Evolutionary conservation across 2,888 invertebrate species (phyloP), one percentile per base, ranked within the genome.

Genomic region (Lycaena phlaeas): DNA sequence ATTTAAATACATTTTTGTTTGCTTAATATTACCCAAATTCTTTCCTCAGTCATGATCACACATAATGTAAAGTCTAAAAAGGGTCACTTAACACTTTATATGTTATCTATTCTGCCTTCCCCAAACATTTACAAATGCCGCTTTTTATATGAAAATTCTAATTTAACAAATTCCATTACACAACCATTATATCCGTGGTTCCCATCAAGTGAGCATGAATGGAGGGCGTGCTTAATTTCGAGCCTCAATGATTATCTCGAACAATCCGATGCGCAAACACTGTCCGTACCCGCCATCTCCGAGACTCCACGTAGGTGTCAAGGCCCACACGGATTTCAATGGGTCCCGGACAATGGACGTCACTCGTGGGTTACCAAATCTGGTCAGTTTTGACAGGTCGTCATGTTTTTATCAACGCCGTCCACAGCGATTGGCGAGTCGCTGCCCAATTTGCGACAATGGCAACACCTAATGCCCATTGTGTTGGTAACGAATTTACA

Each of bases 341-440:
- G 56, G 64, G 43, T 43, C 43, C 42, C 49, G 54, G 64, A 82
- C 79, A 82, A 82, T 63, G 63, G 59, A 42, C 69, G 53, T 79
- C 81, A 78, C 78, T 81, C 78, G 78, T 79, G 74, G 68, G 64
- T 69, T 63, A 67, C 76, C 60, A 77, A 77, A 76, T 74, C 75
- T 77, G 74, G 72, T 74, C 77, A 78, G 81, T 82, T 82, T 75
- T 82, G 82, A 82, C 82, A 81, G 65, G 68, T 79, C 69, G 78
- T 81, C 81, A 77, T 81, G 82, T 82, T 82, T 77, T 81, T 81
- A 74, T 76, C 72, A 71, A 77, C 76, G 77, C 66, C 61, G 54
- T 61, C 61, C 57, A 61, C 56, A 62, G 61, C 57, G 58, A 72
- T 76, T 77, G 70, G 46, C 63, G 66, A 67, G 63, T 63, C 66